phyloP scores from a whole-genome alignment of 2,113 vertebrate genomes.

The Chlorodrepanis virens region DNA sequence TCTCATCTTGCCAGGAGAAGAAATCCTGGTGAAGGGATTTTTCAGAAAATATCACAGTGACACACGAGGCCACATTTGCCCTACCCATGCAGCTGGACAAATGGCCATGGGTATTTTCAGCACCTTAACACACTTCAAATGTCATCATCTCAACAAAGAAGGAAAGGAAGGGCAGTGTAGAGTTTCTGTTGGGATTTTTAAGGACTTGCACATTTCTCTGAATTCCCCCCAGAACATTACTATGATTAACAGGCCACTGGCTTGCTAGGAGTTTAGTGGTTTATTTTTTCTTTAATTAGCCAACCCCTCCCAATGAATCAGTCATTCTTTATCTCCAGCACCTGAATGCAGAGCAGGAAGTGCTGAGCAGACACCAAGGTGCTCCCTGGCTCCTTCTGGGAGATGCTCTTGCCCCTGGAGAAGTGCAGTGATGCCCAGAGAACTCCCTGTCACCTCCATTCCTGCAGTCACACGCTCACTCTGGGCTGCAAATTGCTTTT shows the following conservation, averaged over 20 bases:
- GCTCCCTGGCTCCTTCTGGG: neutral
- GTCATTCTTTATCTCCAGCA: neutral
- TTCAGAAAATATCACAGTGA: too few relatives aligned
- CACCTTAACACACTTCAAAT: neutral
- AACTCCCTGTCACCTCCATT: neutral
- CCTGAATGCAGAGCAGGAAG: neutral
- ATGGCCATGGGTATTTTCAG: rapidly evolving
- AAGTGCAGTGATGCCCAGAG: neutral
- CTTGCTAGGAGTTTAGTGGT: neutral
- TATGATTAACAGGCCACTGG: neutral
- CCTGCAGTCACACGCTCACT: rapidly evolving
- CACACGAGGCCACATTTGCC: rapidly evolving
- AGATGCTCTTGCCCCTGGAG: neutral
- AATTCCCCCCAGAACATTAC: neutral
- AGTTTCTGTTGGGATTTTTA: neutral
- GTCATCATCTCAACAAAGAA: neutral
- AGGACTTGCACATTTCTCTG: neutral
- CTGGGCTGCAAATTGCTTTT: neutral
- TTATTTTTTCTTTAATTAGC: neutral
- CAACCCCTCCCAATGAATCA: neutral
- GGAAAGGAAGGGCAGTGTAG: neutral
- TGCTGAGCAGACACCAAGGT: neutral
- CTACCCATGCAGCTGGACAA: rapidly evolving
- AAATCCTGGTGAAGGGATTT: too few relatives aligned
- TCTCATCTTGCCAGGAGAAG: too few relatives aligned